phyloP scores from a whole-genome alignment of 2,113 vertebrate genomes.

The Fukomys damarensis region DNA sequence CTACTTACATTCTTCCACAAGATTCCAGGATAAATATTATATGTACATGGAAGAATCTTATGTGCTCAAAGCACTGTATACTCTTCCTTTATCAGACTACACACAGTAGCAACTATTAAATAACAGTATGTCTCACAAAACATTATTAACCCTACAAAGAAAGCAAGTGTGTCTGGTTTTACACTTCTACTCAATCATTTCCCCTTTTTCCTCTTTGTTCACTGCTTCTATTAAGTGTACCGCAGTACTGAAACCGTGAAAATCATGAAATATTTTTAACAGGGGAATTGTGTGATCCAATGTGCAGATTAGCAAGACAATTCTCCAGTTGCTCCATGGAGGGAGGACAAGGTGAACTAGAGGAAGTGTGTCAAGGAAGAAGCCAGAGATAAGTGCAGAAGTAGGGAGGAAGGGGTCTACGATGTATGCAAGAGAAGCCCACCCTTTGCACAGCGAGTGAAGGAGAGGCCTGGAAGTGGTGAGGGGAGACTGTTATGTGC shows the following conservation, averaged over 20 bases:
- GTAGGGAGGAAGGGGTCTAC: background rate
- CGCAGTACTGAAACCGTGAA: slow-evolving; percentile 25
- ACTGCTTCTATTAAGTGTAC: background rate
- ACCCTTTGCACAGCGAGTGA: background rate
- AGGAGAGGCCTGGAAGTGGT: background rate
- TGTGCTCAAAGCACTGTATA: background rate
- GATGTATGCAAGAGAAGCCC: background rate
- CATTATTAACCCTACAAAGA: background rate
- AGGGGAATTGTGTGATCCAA: background rate
- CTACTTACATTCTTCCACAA: background rate
- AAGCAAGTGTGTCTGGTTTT: background rate
- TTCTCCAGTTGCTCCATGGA: background rate
- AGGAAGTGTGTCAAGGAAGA: background rate
- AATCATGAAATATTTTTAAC: background rate
- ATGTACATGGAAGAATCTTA: background rate
- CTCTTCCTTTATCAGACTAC: background rate
- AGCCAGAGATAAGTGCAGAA: background rate
- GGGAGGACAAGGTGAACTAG: background rate
- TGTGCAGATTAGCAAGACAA: background rate
- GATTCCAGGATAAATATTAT: background rate
- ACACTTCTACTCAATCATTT: background rate
- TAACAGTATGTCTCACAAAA: background rate
- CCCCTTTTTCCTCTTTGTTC: background rate
- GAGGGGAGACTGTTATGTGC: background rate
- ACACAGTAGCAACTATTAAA: background rate